Base-by-base conservation (phyloP, 1,140 invertebrate species). In the Rhopalosiphum padi region DNA sequence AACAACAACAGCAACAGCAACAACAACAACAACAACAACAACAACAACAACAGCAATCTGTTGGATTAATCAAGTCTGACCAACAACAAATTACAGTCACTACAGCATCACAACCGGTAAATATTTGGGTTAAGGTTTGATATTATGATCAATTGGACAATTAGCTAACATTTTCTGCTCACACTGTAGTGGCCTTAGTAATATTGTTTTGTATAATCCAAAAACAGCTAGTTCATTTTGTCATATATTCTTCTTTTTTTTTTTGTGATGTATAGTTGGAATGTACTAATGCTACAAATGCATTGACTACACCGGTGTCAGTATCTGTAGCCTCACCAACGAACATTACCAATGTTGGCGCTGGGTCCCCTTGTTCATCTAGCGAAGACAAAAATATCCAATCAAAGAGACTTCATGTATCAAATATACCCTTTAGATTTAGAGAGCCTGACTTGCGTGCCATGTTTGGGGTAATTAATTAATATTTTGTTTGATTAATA, bases 401-500 rank as follows among this genome's bases (percentile, higher is more conserved):
- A 95, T 97, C 97, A 82, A 99, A 98, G 95, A 96, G 97, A 95
- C 96, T 98, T 94, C 98, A 99, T 95, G 98, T 99, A 95, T 99
- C 99, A 95, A 99, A 99, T 96, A 99, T 99, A 96, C 99, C 99
- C 94, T 99, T 99, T 96, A 96, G 99, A 95, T 99, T 99, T 96
- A 97, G 99, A 96, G 99, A 99, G 96, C 98, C 98, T 91, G 99
- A 99, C 96, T 96, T 99, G 94, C 97, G 98, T 95, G 97, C 98
- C 94, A 98, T 99, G 97, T 99, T 99, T 96, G 99, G 98, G 96
- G 99, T 99, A 96, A 97, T 98, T 97, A 94, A 77, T 77, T 60
- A 41, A 90, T 91, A 89, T 85, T 48, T 93, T 93, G n/a, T 88
- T 93, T 55, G 21, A 55, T 82, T 43, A 51, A n/a, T 90, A 77